Evolutionary conservation across 2,797 vertebrate genomes (phyloP).

Genomic region (Pseudochaenichthys georgianus): DNA sequence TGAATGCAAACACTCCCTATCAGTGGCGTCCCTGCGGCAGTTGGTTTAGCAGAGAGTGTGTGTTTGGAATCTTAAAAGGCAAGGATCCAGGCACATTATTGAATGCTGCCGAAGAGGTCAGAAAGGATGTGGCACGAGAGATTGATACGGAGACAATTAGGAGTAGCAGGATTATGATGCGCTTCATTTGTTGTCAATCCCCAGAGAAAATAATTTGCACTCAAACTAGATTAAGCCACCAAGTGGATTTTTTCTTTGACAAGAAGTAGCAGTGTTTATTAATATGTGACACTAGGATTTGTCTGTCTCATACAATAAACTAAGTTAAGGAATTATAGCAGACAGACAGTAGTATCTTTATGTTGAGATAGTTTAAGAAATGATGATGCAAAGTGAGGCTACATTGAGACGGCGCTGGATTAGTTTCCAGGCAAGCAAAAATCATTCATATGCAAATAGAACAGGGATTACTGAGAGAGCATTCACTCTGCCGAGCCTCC

Average conservation of each 20-base stretch:
- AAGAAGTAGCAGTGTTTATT: slow-evolving; percentile 33
- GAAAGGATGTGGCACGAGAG: slow-evolving; percentile 56
- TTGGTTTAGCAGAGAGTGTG: slow-evolving; percentile 74
- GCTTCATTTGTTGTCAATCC: slow-evolving; percentile 30
- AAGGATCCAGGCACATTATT: slow-evolving; percentile 66
- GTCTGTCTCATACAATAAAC: slow-evolving; percentile 60
- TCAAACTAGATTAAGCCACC: slow-evolving; percentile 3
- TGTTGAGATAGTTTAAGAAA: slow-evolving; percentile 68
- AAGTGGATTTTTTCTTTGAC: slow-evolving; percentile 26
- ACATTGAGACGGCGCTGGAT: slow-evolving; percentile 80
- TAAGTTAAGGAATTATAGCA: slow-evolving; percentile 62
- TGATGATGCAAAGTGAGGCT: slow-evolving; percentile 73
- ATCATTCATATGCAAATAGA: slow-evolving; percentile 89
- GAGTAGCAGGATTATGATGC: slow-evolving; percentile 40
- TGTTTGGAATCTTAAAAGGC: slow-evolving; percentile 83
- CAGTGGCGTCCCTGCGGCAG: slow-evolving; percentile 68
- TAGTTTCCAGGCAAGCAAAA: slow-evolving; percentile 75
- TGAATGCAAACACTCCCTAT: slow-evolving; percentile 78
- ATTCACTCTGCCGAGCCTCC: slow-evolving; percentile 76
- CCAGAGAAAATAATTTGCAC: slow-evolving; percentile 43
- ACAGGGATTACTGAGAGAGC: slow-evolving; percentile 84
- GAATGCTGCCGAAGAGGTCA: slow-evolving; percentile 70
- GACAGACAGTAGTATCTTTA: slow-evolving; percentile 63
- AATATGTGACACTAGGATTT: slow-evolving; percentile 57
- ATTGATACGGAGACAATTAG: slow-evolving; percentile 46